Percentiles rank a stretch among this genome's conserved stretches.
phyloP scores from a whole-genome alignment of 2,113 vertebrate genomes.

The Hippocampus abdominalis region DNA sequence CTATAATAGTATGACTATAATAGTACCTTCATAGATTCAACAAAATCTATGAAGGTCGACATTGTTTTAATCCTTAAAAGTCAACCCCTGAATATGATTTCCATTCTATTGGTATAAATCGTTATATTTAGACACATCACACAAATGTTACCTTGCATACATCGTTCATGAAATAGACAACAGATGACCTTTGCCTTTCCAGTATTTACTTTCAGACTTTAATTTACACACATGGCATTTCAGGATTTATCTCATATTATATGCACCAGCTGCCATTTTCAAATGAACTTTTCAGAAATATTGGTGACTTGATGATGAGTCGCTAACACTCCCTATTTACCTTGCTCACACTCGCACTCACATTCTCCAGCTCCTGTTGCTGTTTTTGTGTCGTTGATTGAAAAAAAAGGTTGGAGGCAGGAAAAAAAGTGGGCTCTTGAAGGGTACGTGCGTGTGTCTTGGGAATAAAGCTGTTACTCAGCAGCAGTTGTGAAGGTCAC shows the following conservation, averaged over 20 bases:
- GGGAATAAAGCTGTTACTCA: constrained; percentile 27
- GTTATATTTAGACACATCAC: not conserved
- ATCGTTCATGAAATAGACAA: constrained; percentile 7
- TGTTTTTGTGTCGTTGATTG: not conserved
- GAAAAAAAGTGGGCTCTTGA: not conserved
- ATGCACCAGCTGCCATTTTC: constrained; percentile 12
- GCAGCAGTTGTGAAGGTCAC: constrained; percentile 54
- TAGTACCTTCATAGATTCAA: too few species aligned
- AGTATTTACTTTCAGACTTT: constrained; percentile 25
- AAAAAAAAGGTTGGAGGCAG: constrained; percentile 7
- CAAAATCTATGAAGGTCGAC: not conserved
- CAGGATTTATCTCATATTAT: constrained; percentile 31
- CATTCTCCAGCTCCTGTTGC: constrained; percentile 1
- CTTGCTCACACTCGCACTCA: not conserved
- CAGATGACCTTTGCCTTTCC: constrained; percentile 21
- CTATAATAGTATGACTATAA: too few species aligned
- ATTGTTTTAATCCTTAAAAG: not conserved
- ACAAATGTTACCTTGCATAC: not conserved
- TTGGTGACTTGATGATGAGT: not conserved
- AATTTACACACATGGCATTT: constrained; percentile 39
- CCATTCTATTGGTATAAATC: not conserved
- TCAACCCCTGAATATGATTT: not conserved
- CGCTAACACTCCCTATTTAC: too few species aligned
- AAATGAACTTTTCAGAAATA: constrained; percentile 20
- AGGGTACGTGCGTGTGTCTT: not conserved